phyloP scores from a whole-genome alignment of 2,888 invertebrate species.

The Nycteola revayana region DNA sequence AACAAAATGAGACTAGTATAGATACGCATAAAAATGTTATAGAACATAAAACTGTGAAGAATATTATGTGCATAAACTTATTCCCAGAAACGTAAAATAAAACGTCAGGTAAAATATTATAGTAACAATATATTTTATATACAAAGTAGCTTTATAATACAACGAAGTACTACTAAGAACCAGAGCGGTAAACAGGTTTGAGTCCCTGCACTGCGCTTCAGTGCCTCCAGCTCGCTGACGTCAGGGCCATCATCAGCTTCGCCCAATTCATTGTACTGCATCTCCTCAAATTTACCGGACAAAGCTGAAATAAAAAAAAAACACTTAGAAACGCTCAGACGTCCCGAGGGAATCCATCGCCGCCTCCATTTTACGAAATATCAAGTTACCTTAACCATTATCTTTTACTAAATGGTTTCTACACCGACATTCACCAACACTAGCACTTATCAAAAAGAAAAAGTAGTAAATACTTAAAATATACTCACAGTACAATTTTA shows the following conservation, averaged over 20 bases:
- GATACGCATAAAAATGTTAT: too few relatives aligned
- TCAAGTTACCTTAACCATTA: conserved; percentile 57
- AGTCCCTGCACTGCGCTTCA: conserved; percentile 60
- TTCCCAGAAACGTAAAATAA: conserved; percentile 22
- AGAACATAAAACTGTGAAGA: too few relatives aligned
- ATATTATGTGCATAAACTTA: too few relatives aligned
- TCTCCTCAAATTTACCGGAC: conserved; percentile 73
- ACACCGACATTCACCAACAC: conserved; percentile 1
- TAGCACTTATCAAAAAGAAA: neutral
- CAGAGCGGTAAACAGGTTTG: conserved; percentile 35
- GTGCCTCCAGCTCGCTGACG: conserved; percentile 70
- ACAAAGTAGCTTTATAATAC: conserved; percentile 71
- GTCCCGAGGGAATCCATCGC: conserved; percentile 30
- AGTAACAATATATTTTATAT: conserved; percentile 77
- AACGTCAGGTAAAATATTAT: conserved; percentile 54
- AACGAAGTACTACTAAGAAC: conserved; percentile 51
- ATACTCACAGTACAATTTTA: conserved; percentile 87
- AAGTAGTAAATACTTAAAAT: conserved; percentile 77
- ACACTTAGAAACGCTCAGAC: conserved; percentile 31
- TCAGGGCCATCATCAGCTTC: conserved; percentile 69
- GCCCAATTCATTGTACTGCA: conserved; percentile 72
- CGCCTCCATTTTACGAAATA: conserved; percentile 39
- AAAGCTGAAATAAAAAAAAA: conserved; percentile 60
- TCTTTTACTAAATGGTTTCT: conserved; percentile 40
- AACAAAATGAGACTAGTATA: too few relatives aligned